Evolutionary conservation across 2,888 invertebrate species (phyloP).

Genomic region (Rosalia funebris): DNA sequence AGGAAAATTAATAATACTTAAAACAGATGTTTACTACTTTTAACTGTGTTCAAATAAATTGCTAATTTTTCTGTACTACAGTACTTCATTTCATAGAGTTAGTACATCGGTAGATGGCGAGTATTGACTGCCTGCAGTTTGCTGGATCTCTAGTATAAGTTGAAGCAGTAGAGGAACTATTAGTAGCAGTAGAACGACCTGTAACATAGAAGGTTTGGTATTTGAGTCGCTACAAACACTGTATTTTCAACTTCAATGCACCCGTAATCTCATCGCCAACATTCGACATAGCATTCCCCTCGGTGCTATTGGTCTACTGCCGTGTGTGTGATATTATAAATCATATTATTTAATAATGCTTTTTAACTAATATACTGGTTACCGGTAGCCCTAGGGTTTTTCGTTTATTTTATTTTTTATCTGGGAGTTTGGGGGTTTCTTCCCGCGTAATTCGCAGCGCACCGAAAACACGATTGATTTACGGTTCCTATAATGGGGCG

Average conservation of each 20-base stretch:
- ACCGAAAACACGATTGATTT: conserved; percentile 3
- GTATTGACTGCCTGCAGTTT: conserved; percentile 33
- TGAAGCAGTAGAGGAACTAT: conserved; percentile 36
- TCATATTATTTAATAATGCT: conserved; percentile 48
- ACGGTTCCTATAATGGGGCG: conserved; percentile 4
- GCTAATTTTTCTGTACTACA: conserved; percentile 23
- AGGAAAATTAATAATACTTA: conserved; percentile 24
- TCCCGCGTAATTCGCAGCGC: conserved; percentile 14
- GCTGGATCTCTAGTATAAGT: conserved; percentile 36
- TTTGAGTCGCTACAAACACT: conserved; percentile 21
- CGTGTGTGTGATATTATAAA: conserved; percentile 62
- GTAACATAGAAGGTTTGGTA: conserved; percentile 39
- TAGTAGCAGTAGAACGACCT: conserved; percentile 40
- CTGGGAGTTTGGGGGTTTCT: conserved; percentile 33
- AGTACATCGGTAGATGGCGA: conserved; percentile 21
- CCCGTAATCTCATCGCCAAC: conserved; percentile 33
- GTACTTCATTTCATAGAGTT: conserved; percentile 16
- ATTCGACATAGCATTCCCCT: conserved; percentile 33
- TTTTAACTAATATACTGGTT: conserved; percentile 45
- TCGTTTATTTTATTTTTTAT: conserved; percentile 19
- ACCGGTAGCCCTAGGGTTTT: conserved; percentile 34
- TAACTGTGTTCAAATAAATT: neutral
- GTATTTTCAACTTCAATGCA: conserved; percentile 28
- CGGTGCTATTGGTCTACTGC: conserved; percentile 54
- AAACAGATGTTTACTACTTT: neutral